A percentile compares a stretch with the other conserved stretches of the same genome.
Evolutionary conservation across 2,888 invertebrate species (phyloP).

Genomic region (Diarsia dahlii): DNA sequence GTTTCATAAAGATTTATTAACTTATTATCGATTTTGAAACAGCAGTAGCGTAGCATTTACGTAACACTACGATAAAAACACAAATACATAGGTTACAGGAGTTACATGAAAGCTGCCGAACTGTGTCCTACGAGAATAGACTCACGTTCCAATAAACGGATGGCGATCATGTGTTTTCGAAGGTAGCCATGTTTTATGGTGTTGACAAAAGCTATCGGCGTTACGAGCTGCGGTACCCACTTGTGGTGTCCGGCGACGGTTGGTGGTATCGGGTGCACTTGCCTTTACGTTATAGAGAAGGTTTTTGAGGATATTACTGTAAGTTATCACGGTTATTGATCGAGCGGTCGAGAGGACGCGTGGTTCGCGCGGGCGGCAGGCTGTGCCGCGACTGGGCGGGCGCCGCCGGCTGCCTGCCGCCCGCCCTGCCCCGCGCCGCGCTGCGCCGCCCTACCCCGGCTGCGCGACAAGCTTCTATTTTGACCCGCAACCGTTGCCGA

Average conservation of each 20-base stretch:
- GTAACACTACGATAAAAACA: slow-evolving; percentile 77
- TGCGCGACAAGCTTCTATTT: slow-evolving; percentile 82
- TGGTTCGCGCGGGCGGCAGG: slow-evolving; percentile 86
- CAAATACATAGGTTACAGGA: slow-evolving; percentile 50
- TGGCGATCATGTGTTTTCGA: slow-evolving; percentile 84
- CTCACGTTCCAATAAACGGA: slow-evolving; percentile 71
- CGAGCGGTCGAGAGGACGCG: slow-evolving; percentile 78
- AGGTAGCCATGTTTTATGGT: slow-evolving; percentile 80
- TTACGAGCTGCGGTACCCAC: slow-evolving; percentile 72
- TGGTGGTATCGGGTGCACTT: slow-evolving; percentile 17
- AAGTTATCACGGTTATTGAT: slow-evolving; percentile 81
- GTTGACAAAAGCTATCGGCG: slow-evolving; percentile 72
- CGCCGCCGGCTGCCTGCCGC: slow-evolving; percentile 74
- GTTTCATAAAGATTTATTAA: slow-evolving; percentile 71
- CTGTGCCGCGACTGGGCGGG: slow-evolving; percentile 87
- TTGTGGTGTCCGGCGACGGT: slow-evolving; percentile 23
- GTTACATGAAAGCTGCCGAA: slow-evolving; percentile 50
- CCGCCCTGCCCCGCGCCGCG: slow-evolving; percentile 70
- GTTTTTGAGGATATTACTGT: slow-evolving; percentile 65
- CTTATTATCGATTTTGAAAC: slow-evolving; percentile 85
- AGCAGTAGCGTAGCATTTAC: slow-evolving; percentile 78
- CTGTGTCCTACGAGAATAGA: slow-evolving; percentile 71
- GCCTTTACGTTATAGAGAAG: slow-evolving; percentile 45
- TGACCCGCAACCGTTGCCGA: slow-evolving; percentile 77
- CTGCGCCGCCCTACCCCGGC: slow-evolving; percentile 71